Conservation (phyloP, 92 coral and sea anemone species). For the Actinostola sp. region DNA sequence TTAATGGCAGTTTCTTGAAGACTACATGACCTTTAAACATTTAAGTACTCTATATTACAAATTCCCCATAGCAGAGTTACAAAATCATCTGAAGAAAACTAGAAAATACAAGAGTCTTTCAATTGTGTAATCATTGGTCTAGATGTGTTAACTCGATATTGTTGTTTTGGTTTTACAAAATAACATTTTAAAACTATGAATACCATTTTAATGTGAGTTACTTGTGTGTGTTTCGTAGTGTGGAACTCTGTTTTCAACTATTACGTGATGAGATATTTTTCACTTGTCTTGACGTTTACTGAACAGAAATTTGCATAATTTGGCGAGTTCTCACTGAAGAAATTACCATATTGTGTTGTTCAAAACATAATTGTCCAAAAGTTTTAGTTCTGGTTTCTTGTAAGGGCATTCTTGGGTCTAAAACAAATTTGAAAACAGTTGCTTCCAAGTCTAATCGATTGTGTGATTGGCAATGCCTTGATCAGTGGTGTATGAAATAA, state of each 20-base stretch:
- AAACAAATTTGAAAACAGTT: background rate
- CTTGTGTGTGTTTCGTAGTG: background rate
- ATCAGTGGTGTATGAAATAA: conserved; percentile 2
- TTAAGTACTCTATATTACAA: background rate
- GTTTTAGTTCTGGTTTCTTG: conserved; percentile 15
- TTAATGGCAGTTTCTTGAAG: conserved; percentile 18
- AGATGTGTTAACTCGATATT: conserved; percentile 27
- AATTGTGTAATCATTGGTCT: conserved; percentile 21
- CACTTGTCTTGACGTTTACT: conserved; percentile 17
- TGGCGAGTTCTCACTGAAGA: conserved; percentile 23
- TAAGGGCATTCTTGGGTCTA: background rate
- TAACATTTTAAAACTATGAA: conserved; percentile 2
- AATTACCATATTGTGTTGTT: conserved; percentile 44
- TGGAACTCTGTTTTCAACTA: conserved; percentile 3
- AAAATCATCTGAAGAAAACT: too few species aligned
- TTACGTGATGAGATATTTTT: conserved; percentile 1
- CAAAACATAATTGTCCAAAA: conserved; percentile 13
- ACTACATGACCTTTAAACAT: conserved; percentile 36
- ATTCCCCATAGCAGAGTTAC: too few species aligned
- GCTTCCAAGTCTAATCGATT: background rate
- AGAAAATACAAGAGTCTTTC: background rate
- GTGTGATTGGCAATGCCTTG: background rate
- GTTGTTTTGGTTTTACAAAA: conserved; percentile 10
- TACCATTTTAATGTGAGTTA: background rate
- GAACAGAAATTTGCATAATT: conserved; percentile 38